phyloP scores from a whole-genome alignment of 2,113 vertebrate species.

The Trogon surrucura region DNA sequence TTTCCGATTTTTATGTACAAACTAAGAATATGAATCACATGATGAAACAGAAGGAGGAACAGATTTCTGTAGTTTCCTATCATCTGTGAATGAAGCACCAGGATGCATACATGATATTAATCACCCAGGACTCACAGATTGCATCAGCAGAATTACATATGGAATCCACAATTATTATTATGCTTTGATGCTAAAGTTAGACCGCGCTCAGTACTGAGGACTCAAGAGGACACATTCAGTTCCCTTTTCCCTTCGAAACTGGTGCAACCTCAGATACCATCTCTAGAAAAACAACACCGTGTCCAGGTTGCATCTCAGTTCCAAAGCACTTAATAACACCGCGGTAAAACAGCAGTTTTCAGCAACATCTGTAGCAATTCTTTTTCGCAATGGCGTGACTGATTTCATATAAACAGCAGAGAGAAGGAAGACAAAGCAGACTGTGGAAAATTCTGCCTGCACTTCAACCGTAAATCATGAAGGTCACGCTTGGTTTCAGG shows the following conservation, averaged over 20 bases:
- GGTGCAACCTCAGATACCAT: background rate
- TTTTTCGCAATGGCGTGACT: background rate
- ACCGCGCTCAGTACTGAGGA: background rate
- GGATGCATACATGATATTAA: conserved; percentile 9
- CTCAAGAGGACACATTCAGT: background rate
- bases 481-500: background rate
- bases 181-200: conserved; percentile 12
- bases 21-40: background rate
- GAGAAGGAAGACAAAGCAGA: background rate
- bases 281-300: background rate
- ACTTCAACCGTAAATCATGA: background rate
- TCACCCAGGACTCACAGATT: conserved; percentile 33
- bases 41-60: conserved; percentile 49
- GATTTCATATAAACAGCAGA: background rate
- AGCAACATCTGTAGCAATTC: background rate
- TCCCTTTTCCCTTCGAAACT: background rate
- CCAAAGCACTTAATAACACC: background rate
- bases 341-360: background rate
- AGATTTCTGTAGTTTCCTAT: conserved; percentile 42
- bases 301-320: background rate
- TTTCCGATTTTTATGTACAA: background rate
- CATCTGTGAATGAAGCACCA: conserved; percentile 28
- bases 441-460: background rate
- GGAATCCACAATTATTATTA: conserved; percentile 6
- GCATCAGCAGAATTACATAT: conserved; percentile 29